Conservation (phyloP, 23 tunicate genomes). For the Ciona savignyi region DNA sequence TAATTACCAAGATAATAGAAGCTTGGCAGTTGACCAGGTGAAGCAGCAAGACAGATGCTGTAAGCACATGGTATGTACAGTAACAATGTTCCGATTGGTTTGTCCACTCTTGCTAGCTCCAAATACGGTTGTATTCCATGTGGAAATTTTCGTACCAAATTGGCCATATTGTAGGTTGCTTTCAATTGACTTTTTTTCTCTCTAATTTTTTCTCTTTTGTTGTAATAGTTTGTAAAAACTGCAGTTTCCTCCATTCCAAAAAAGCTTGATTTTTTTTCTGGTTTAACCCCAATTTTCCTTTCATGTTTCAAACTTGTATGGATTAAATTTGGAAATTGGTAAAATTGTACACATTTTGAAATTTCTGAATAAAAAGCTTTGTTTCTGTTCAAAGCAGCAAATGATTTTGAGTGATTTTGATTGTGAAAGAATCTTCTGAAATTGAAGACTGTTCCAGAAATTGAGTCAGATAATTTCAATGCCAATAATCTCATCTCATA, state of each 20-base stretch:
- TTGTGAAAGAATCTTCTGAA: too few species aligned
- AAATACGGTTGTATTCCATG: constrained; percentile 50
- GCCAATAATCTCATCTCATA: too few species aligned
- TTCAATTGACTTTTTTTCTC: background rate
- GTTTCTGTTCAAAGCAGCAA: too few species aligned
- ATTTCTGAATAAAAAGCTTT: too few species aligned
- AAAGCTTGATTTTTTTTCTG: background rate
- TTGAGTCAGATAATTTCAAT: too few species aligned
- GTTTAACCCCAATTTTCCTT: background rate
- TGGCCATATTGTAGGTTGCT: background rate
- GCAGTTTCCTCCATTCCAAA: background rate
- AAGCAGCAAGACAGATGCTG: constrained; percentile 78
- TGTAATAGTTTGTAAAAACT: background rate
- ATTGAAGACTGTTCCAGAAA: too few species aligned
- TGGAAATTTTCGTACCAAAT: constrained; percentile 39
- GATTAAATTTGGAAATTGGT: background rate
- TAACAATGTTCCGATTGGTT: constrained; percentile 75
- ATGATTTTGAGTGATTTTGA: too few species aligned
- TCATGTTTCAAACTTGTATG: background rate
- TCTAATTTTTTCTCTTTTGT: background rate
- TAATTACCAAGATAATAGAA: constrained; percentile 83
- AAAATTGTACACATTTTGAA: background rate
- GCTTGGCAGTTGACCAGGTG: constrained; percentile 59
- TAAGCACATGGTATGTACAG: constrained; percentile 83
- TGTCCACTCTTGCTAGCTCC: constrained; percentile 64